Evolutionary conservation across 2,797 vertebrate species (phyloP).

Genomic region (Pyrocephalus nanus): DNA sequence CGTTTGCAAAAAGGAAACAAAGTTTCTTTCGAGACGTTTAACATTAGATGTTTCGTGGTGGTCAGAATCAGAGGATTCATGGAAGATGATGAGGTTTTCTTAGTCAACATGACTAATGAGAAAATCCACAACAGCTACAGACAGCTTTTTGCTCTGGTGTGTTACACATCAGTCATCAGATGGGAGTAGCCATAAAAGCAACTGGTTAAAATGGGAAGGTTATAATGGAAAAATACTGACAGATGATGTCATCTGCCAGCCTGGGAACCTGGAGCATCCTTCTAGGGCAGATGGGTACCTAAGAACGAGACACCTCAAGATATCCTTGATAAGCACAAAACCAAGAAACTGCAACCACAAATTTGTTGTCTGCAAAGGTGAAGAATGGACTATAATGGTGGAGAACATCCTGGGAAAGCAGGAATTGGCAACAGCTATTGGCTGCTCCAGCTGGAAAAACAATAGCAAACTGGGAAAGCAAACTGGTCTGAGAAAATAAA

Average conservation of each 20-base stretch:
- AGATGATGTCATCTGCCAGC: background rate
- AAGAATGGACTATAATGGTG: background rate
- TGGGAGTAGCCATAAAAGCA: background rate
- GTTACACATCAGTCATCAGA: background rate
- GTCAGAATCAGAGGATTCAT: background rate
- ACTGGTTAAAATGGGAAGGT: background rate
- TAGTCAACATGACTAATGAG: background rate
- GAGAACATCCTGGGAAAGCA: background rate
- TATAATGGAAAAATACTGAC: background rate
- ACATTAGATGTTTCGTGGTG: background rate
- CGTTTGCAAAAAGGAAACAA: background rate
- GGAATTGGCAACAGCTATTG: background rate
- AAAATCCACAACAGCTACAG: background rate
- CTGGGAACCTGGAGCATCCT: background rate
- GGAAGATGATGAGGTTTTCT: background rate
- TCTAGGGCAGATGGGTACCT: background rate
- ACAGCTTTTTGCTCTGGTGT: background rate
- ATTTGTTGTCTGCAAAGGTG: background rate
- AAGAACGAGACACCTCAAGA: background rate
- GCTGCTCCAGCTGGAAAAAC: background rate
- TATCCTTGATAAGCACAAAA: background rate
- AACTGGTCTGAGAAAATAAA: background rate
- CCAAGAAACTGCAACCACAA: background rate
- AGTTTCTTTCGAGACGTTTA: background rate
- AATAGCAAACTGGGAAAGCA: background rate